Conservation (phyloP, 2,888 invertebrate species). For the Dione juno region DNA sequence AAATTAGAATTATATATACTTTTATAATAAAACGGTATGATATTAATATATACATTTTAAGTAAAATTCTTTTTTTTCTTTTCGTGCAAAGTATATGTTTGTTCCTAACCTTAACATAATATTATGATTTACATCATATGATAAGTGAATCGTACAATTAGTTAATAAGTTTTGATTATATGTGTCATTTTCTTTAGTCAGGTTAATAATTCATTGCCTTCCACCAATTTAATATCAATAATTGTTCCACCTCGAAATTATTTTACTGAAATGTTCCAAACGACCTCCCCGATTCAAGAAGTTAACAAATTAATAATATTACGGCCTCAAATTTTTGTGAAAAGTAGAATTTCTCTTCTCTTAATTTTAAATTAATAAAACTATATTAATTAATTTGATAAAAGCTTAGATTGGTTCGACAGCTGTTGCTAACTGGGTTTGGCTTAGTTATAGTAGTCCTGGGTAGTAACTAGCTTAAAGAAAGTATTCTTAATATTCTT, state of each 20-base stretch:
- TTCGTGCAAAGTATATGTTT: neutral
- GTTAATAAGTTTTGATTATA: neutral
- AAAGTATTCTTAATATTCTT: too few relatives aligned
- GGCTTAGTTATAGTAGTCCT: too few relatives aligned
- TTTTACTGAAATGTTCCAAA: neutral
- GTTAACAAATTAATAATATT: neutral
- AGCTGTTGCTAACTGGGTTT: too few relatives aligned
- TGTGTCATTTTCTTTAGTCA: neutral
- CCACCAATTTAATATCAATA: conserved; percentile 11
- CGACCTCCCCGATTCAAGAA: neutral
- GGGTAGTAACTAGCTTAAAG: too few relatives aligned
- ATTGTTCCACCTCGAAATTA: neutral
- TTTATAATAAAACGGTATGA: too few relatives aligned
- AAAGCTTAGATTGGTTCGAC: too few relatives aligned
- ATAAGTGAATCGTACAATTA: neutral
- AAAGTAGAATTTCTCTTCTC: neutral
- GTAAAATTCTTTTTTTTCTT: neutral
- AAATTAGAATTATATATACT: too few relatives aligned
- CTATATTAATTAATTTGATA: too few relatives aligned
- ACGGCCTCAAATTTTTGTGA: neutral
- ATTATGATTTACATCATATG: neutral
- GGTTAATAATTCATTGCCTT: conserved; percentile 5
- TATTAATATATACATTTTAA: too few relatives aligned
- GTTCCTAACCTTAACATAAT: neutral
- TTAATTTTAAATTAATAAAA: too few relatives aligned